Evolutionary conservation across 2,113 vertebrate genomes (phyloP).

Genomic region (Gorsachius goisagi): DNA sequence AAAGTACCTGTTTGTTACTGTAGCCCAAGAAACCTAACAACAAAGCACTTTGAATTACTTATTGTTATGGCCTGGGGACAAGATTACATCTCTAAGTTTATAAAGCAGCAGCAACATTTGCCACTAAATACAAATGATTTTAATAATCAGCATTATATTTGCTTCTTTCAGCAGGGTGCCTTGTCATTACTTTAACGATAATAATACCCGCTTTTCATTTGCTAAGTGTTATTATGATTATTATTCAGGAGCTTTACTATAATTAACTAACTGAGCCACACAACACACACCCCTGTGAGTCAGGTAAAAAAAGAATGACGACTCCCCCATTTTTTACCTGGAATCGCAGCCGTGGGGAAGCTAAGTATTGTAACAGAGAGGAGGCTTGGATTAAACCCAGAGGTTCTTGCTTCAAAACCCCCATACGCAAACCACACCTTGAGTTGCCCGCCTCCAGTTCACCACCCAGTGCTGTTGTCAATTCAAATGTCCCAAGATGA

Average conservation of each 20-base stretch:
- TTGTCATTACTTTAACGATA: slow-evolving; percentile 60
- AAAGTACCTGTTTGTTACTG: slow-evolving; percentile 29
- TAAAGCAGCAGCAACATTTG: slow-evolving; percentile 32
- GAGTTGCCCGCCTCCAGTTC: neutral
- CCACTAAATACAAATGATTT: slow-evolving; percentile 63
- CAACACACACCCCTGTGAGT: slow-evolving; percentile 37
- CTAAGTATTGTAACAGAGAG: neutral
- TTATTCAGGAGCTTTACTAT: slow-evolving; percentile 62
- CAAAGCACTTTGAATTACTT: slow-evolving; percentile 39
- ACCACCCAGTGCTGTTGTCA: neutral
- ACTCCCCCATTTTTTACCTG: neutral
- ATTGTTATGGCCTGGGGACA: slow-evolving; percentile 36
- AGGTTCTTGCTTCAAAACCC: neutral
- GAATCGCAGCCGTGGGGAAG: neutral
- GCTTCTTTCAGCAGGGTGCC: slow-evolving; percentile 57
- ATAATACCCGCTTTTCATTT: slow-evolving; percentile 56
- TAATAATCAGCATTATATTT: slow-evolving; percentile 60
- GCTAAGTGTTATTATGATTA: slow-evolving; percentile 62
- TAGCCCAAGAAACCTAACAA: slow-evolving; percentile 9
- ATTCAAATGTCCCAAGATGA: neutral
- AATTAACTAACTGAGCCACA: slow-evolving; percentile 62
- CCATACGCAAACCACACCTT: neutral
- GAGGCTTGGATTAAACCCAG: neutral
- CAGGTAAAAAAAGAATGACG: slow-evolving; percentile 21
- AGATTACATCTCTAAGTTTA: slow-evolving; percentile 60